Evolutionary conservation across 1,140 invertebrate species (phyloP).

Genomic region (Drosophila truncata): DNA sequence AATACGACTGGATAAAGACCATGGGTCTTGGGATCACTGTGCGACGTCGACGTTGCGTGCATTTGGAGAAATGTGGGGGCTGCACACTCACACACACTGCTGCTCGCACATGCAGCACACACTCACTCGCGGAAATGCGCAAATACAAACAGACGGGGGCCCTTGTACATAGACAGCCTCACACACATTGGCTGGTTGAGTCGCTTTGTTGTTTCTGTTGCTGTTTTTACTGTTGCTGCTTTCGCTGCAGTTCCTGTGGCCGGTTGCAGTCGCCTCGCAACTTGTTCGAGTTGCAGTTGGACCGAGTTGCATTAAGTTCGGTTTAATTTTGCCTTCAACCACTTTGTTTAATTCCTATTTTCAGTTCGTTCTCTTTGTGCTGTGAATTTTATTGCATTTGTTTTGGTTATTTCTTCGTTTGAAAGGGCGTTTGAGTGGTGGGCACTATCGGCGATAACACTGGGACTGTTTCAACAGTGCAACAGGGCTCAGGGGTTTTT

Average conservation of each 20-base stretch:
- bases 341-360: constrained; percentile 29
- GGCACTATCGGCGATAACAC: constrained; percentile 3
- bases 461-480: neutral
- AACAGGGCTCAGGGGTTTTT: neutral
- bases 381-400: constrained; percentile 53
- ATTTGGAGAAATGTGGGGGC: constrained; percentile 82
- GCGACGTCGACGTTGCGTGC: constrained; percentile 60
- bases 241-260: constrained; percentile 57
- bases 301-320: constrained; percentile 43
- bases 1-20: neutral
- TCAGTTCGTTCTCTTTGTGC: constrained; percentile 16
- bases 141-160: constrained; percentile 51
- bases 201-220: constrained; percentile 31
- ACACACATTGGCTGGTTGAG: constrained; percentile 76
- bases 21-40: constrained; percentile 24
- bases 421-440: constrained; percentile 49
- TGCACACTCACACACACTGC: constrained; percentile 42
- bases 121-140: constrained; percentile 30
- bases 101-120: constrained; percentile 48
- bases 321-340: constrained; percentile 17
- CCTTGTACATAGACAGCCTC: constrained; percentile 75
- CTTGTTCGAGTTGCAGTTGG: constrained; percentile 34
- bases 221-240: constrained; percentile 30
- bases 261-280: constrained; percentile 57
- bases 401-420: constrained; percentile 63